Base-by-base conservation (phyloP, 2,797 vertebrate species). In the Calcarius lapponicus region DNA sequence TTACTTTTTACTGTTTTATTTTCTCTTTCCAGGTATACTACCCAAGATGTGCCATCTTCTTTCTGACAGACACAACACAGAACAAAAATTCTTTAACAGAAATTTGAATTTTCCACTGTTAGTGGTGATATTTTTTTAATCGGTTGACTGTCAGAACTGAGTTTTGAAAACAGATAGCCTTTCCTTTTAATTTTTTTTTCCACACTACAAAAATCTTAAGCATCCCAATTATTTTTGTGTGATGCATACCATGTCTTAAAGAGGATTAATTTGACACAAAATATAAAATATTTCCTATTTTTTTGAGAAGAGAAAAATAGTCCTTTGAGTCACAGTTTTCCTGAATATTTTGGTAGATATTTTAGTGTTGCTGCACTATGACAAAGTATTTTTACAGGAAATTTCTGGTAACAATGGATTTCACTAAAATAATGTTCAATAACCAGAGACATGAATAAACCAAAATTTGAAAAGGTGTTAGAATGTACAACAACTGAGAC, bases 241-340 rank as follows among this genome's bases (percentile, higher is more conserved):
- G 60, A 80, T 57, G 7, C 38, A 91, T 43, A 48, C 40, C 16
- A 4, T 57, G 29, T 69, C 80, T 79, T 40, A 91, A 89, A 84
- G 47, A 90, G 53, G 32, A 91, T 84, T 74, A 78, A 32, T 84
- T 53, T 96, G 84, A 88, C 56, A 76, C 11, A 88, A 94, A 88
- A 87, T 65, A 38, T 74, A 90, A 95, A 94, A 62, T 80, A 80
- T 64, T 83, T 76, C 47, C 47, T 29, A 28, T 62, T 89, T 91
- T 90, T 64, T 86, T 56, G 7, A 80, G 43, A 82, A 80, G 86
- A 92, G 70, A 92, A 67, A 95, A 85, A 28, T 64, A 86, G 79
- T 56, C 42, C 6, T 51, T 75, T 36, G 25, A 74, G 32, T 43
- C 92, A 51, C 29, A 57, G 69, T 91, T 82, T 82, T 66, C 34